A percentile compares a stretch with the other conserved stretches of the same genome.
These are phyloP conservation scores for Empis livida DNA, from an alignment of 2,888 invertebrate genomes.

Conservation along the genomic window DNA sequence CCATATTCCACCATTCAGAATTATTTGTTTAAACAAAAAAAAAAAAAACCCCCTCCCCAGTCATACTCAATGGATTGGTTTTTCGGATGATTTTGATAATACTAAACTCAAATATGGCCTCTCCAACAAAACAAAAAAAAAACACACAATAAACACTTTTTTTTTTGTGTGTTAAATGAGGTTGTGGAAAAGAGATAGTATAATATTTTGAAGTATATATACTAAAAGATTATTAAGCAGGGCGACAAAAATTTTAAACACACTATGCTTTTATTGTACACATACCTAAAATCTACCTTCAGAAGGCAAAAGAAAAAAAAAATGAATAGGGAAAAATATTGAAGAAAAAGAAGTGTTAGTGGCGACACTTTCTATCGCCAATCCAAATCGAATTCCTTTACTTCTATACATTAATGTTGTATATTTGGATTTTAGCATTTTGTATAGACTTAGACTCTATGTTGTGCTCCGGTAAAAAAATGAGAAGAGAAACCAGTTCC, in stretches of 20 bases:
- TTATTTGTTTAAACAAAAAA: too few relatives aligned
- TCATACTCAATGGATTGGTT: too few relatives aligned
- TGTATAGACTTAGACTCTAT: too few relatives aligned
- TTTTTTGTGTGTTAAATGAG: background rate
- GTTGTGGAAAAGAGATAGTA: background rate
- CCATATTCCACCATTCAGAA: too few relatives aligned
- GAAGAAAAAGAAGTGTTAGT: background rate
- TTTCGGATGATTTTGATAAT: too few relatives aligned
- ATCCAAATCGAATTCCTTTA: background rate
- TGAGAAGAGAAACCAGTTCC: too few relatives aligned
- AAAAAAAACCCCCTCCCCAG: too few relatives aligned
- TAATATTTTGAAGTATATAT: too few relatives aligned
- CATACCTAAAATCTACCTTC: background rate
- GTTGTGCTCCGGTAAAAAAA: too few relatives aligned
- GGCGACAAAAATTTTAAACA: background rate
- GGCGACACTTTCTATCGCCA: background rate
- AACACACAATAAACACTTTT: background rate
- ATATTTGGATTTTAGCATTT: too few relatives aligned
- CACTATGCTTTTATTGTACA: background rate
- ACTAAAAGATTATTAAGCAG: too few relatives aligned
- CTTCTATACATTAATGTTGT: too few relatives aligned
- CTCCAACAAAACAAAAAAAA: background rate
- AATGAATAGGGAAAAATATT: background rate
- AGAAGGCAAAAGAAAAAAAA: background rate
- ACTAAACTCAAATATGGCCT: background rate